Percentiles rank a stretch among this genome's conserved stretches.
These are phyloP conservation scores for Sarcoramphus papa DNA, from an alignment of 2,797 vertebrate genomes.

Conservation along the genomic window DNA sequence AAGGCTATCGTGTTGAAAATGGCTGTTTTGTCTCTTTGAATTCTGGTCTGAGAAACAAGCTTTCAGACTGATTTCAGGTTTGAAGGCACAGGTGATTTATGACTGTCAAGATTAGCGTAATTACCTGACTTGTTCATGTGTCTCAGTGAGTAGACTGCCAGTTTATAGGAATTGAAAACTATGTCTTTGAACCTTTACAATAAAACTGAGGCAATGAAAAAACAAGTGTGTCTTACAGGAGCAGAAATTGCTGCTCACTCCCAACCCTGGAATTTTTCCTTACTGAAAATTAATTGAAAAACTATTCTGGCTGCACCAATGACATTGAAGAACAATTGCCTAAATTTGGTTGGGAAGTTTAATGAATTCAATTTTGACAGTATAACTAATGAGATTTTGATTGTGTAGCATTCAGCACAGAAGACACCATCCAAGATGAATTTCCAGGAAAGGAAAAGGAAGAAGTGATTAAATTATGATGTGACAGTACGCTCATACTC, in stretches of 20 bases:
- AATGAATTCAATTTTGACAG: slow-evolving; percentile 16
- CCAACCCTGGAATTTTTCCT: neutral
- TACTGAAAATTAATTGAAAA: slow-evolving; percentile 1
- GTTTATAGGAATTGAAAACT: neutral
- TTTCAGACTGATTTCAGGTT: slow-evolving; percentile 6
- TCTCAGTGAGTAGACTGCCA: neutral
- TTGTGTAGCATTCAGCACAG: neutral
- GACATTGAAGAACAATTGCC: neutral
- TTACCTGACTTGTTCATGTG: neutral
- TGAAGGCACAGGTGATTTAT: slow-evolving; percentile 4
- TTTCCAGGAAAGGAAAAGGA: neutral
- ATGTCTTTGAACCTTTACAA: neutral
- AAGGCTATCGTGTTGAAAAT: neutral
- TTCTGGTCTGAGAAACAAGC: neutral
- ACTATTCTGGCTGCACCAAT: neutral
- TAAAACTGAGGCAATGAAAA: neutral
- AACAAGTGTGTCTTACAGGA: neutral
- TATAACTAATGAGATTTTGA: slow-evolving; percentile 23
- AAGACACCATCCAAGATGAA: neutral
- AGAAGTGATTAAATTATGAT: neutral
- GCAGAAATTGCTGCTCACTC: neutral
- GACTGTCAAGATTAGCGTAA: neutral
- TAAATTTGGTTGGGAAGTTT: neutral
- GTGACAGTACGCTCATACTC: neutral
- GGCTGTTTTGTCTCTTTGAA: neutral